Evolutionary conservation across 2,888 invertebrate species (phyloP).

Genomic region (Lydus trimaculatus): DNA sequence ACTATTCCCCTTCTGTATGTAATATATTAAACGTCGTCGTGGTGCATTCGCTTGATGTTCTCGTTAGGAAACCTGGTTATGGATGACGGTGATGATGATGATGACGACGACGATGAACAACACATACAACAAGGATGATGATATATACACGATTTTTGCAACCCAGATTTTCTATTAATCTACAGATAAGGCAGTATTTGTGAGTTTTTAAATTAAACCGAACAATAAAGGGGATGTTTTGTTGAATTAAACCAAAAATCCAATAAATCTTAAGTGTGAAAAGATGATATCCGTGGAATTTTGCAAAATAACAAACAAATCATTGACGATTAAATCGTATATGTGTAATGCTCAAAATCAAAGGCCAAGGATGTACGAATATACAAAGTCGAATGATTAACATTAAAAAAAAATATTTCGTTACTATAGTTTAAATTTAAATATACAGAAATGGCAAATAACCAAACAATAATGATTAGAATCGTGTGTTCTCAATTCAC

Average conservation of each 20-base stretch:
- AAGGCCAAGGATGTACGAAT: constrained; percentile 11
- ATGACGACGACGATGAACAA: no score
- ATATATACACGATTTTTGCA: no score
- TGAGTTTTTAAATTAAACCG: no score
- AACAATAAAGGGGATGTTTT: not conserved
- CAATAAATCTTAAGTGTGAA: no score
- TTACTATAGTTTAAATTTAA: not conserved
- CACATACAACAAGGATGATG: no score
- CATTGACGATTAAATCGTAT: constrained; percentile 9
- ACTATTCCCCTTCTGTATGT: constrained; percentile 32
- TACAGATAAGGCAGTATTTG: no score
- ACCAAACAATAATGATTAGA: not conserved
- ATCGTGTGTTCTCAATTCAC: constrained; percentile 10
- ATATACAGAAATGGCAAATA: not conserved
- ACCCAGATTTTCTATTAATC: no score
- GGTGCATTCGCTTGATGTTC: constrained; percentile 30
- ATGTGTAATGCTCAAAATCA: constrained; percentile 3
- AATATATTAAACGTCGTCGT: constrained; percentile 8
- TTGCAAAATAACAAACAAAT: not conserved
- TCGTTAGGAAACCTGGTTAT: constrained; percentile 35
- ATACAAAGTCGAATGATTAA: constrained; percentile 8
- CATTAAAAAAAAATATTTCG: not conserved
- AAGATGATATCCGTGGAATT: not conserved
- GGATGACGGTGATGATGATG: constrained; percentile 6
- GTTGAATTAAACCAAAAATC: not conserved